Evolutionary conservation across 2,888 invertebrate genomes (phyloP), one percentile per base, ranked within the genome.

Genomic region (Pachliopta kotzebuea): DNA sequence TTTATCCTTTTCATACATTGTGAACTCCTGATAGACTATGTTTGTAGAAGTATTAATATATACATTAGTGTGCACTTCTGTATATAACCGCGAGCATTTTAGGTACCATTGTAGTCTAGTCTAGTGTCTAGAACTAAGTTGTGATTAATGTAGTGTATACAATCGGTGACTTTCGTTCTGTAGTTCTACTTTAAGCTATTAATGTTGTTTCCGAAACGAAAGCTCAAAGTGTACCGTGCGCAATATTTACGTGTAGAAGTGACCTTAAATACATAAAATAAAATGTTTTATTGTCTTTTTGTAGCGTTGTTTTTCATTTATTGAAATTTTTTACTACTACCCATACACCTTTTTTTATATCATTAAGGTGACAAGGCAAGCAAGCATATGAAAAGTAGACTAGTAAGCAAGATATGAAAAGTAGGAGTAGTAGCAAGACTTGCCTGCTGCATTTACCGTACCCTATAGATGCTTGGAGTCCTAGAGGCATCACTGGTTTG

Each of bases 231-330:
- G 74, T 81, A 70, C 71, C 73, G 74, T 79, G 77, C 69, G 76
- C 79, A 77, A 79, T 79, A 81, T 81, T 79, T 76, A 80, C 83
- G 77, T 84, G 79, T 89, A 88, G 87, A 89, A 86, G 87, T 89
- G 88, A 78, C 84, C 84, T 72, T 72, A 75, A 69, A 69, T 68
- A 71, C 59, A 73, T 71, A 66, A 67, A 69, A 71, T 65, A 69
- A 69, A 68, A 65, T 67, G 67, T 69, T 52, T 62, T 63, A 61
- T 63, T 56, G 60, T 60, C 50, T 45, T 57, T 68, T 53, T 66
- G 65, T 68, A n/a, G 26, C 52, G n/a, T 3, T n/a, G 45, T 6
- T 18, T 45, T 45, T 45, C n/a, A n/a, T 45, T 45, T 66, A 68
- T 69, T 67, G 62, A 14, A 56, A 17, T 29, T 21, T 56, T 49